phyloP scores from a whole-genome alignment of 1,140 invertebrate species.

The Philotrypesis tridentata region DNA sequence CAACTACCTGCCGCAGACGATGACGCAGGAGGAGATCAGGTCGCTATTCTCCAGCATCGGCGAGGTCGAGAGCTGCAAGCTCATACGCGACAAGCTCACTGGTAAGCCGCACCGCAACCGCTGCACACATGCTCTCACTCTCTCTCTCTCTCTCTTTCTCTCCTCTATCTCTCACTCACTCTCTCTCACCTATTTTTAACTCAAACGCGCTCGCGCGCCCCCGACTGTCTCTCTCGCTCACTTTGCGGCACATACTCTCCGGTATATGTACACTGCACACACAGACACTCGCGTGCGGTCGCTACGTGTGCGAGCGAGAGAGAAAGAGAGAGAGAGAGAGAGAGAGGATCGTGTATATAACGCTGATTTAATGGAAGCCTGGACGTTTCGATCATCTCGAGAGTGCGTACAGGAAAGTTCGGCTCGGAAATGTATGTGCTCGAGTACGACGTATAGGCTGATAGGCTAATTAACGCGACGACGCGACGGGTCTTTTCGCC shows the following conservation, averaged over 20 bases:
- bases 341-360: neutral
- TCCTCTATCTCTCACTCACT: conserved; percentile 1
- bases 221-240: neutral
- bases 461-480: neutral
- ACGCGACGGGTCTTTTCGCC: neutral
- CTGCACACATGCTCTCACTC: neutral
- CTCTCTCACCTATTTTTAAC: neutral
- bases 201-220: neutral
- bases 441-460: neutral
- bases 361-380: neutral
- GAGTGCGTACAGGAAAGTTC: neutral
- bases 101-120: conserved; percentile 75
- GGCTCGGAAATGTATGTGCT: no score
- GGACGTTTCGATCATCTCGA: neutral
- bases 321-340: neutral
- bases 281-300: no score
- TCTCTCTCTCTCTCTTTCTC: conserved; percentile 7
- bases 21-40: conserved; percentile 99
- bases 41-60: conserved; percentile 98
- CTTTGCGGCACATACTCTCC: neutral
- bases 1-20: conserved; percentile 99
- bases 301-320: neutral
- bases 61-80: conserved; percentile 98
- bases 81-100: conserved; percentile 98
- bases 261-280: no score